Conservation (phyloP, 2,113 vertebrate species). For the Tragulus kanchil region DNA sequence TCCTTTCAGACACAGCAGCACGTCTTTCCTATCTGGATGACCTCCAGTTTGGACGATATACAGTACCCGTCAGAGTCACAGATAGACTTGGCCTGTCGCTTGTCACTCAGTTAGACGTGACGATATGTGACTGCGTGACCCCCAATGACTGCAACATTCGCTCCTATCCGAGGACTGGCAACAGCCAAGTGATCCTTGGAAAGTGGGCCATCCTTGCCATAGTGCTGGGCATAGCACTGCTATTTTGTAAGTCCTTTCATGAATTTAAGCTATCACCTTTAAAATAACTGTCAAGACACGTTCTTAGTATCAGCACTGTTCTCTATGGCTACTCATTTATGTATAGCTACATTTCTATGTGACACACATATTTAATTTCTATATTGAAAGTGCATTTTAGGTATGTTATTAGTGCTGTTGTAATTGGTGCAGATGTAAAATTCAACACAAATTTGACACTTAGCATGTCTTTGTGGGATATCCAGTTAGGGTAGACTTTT, state of each 20-base stretch:
- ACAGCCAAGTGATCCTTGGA: slow-evolving; percentile 85
- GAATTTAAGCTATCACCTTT: background rate
- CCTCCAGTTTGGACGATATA: slow-evolving; percentile 83
- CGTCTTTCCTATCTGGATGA: slow-evolving; percentile 83
- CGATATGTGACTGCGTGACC: slow-evolving; percentile 86
- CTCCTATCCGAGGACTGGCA: background rate
- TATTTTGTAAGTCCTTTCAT: slow-evolving; percentile 91
- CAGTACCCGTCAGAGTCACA: slow-evolving; percentile 85
- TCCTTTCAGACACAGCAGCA: slow-evolving; percentile 87
- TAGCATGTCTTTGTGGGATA: background rate
- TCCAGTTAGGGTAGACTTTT: background rate
- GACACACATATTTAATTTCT: background rate
- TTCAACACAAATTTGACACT: background rate
- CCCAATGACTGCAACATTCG: slow-evolving; percentile 78
- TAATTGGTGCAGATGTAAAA: background rate
- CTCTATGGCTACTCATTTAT: background rate
- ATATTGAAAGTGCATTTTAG: background rate
- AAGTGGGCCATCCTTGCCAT: slow-evolving; percentile 91
- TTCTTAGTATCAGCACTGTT: background rate
- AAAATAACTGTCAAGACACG: background rate
- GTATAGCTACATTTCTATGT: background rate
- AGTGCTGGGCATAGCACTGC: slow-evolving; percentile 90
- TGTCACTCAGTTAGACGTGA: slow-evolving; percentile 73
- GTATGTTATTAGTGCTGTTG: background rate
- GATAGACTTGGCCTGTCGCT: slow-evolving; percentile 88